phyloP scores from a whole-genome alignment of 2,888 invertebrate species.

The Plebejus anna region DNA sequence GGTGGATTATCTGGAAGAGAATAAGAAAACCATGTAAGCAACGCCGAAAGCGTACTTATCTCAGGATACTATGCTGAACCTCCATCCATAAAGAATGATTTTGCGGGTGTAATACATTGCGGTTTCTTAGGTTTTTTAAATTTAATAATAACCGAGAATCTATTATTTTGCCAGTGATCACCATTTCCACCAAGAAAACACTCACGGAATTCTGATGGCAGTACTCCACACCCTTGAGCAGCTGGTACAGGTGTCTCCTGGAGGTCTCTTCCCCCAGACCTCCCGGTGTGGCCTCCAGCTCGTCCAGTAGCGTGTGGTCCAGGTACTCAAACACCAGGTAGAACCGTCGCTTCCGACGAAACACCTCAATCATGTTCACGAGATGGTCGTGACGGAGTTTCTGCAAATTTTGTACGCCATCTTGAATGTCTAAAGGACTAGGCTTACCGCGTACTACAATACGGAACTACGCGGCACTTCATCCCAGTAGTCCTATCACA shows the following conservation, averaged over 20 bases:
- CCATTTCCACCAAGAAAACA: slow-evolving; percentile 29
- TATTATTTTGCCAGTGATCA: not conserved
- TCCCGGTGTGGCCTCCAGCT: slow-evolving; percentile 85
- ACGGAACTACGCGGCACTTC: no score
- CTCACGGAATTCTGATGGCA: slow-evolving; percentile 91
- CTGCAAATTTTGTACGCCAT: slow-evolving; percentile 61
- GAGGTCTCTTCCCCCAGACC: slow-evolving; percentile 87
- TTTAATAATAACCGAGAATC: no score
- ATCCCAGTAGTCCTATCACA: no score
- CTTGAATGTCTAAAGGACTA: not conserved
- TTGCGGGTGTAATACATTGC: no score
- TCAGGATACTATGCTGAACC: no score
- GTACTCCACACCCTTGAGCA: slow-evolving; percentile 88
- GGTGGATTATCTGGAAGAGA: slow-evolving; percentile 86
- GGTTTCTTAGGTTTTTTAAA: no score
- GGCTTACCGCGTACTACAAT: no score
- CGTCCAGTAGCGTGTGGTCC: slow-evolving; percentile 91
- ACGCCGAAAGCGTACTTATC: no score
- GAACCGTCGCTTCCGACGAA: slow-evolving; percentile 89
- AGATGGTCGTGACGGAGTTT: slow-evolving; percentile 93
- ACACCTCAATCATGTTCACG: slow-evolving; percentile 93
- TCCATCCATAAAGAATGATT: no score
- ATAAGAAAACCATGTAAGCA: not conserved
- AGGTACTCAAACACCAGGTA: slow-evolving; percentile 94
- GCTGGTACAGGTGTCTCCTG: slow-evolving; percentile 88